Conservation (phyloP, 2,113 vertebrate genomes). For the Rhodinocichla rosea region DNA sequence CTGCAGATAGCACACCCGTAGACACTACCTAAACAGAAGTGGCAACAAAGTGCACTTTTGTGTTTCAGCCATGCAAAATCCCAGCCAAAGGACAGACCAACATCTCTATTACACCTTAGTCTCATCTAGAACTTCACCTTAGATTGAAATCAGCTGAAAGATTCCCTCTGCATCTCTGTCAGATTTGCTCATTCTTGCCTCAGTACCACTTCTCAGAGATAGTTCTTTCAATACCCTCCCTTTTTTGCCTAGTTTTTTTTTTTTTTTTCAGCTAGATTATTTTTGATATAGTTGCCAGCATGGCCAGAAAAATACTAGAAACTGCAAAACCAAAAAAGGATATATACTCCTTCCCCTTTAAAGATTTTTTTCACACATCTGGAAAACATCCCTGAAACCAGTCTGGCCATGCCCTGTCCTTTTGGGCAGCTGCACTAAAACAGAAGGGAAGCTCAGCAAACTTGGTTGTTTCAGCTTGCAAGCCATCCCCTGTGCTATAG, state of each 20-base stretch:
- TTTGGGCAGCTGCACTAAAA: neutral
- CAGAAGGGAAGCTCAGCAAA: neutral
- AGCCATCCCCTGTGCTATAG: neutral
- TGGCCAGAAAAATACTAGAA: neutral
- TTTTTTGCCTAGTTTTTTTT: too few species aligned
- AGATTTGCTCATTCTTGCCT: neutral
- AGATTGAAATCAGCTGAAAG: neutral
- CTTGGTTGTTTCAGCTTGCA: neutral
- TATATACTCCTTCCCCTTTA: neutral
- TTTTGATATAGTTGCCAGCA: neutral
- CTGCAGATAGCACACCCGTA: neutral
- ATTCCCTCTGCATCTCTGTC: neutral
- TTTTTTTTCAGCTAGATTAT: neutral
- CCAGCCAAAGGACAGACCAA: neutral
- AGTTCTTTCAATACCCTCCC: neutral
- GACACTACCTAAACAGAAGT: neutral
- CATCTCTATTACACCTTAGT: neutral
- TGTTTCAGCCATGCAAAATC: neutral
- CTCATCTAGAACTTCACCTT: neutral
- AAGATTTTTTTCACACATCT: neutral
- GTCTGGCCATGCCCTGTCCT: neutral
- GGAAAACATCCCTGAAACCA: neutral
- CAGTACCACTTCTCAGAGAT: neutral
- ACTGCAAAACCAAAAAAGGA: neutral
- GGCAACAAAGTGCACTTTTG: neutral